Evolutionary conservation across 2,888 invertebrate species (phyloP).

Genomic region (Ellobium chinense): DNA sequence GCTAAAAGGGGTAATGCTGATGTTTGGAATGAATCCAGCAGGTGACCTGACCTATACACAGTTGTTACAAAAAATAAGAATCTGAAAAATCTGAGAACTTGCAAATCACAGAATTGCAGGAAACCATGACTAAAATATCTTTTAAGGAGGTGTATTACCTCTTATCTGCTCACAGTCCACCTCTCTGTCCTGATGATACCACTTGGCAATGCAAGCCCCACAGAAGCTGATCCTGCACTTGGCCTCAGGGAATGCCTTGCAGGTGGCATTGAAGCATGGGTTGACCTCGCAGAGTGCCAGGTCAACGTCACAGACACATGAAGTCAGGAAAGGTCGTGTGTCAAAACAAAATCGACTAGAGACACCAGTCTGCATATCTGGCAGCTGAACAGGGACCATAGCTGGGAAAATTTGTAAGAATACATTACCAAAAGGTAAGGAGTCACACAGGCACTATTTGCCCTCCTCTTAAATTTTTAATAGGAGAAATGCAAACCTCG

Average conservation of each 20-base stretch:
- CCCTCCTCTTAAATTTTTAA: too few relatives aligned
- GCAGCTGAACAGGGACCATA: slow-evolving; percentile 55
- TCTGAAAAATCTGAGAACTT: too few relatives aligned
- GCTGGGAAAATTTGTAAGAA: slow-evolving; percentile 49
- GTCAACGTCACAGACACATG: slow-evolving; percentile 64
- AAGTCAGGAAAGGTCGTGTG: slow-evolving; percentile 63
- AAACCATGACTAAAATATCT: too few relatives aligned
- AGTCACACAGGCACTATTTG: too few relatives aligned
- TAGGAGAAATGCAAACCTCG: too few relatives aligned
- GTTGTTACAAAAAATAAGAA: too few relatives aligned
- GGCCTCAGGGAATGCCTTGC: slow-evolving; percentile 72
- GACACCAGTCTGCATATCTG: slow-evolving; percentile 42
- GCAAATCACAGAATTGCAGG: too few relatives aligned
- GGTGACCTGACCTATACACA: too few relatives aligned
- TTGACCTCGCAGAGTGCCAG: slow-evolving; percentile 65
- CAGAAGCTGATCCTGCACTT: slow-evolving; percentile 70
- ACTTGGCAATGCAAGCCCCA: slow-evolving; percentile 65
- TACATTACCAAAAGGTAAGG: not conserved
- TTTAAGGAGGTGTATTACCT: too few relatives aligned
- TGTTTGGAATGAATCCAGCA: too few relatives aligned
- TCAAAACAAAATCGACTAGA: slow-evolving; percentile 69
- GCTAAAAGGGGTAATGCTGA: too few relatives aligned
- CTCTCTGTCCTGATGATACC: slow-evolving; percentile 62
- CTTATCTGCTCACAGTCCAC: slow-evolving; percentile 67
- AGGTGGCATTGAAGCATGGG: slow-evolving; percentile 66